A percentile compares a stretch with the other conserved stretches of the same genome.
These are phyloP conservation scores for Podabrus alpinus DNA, from an alignment of 2,888 invertebrate species.

Conservation along the genomic window DNA sequence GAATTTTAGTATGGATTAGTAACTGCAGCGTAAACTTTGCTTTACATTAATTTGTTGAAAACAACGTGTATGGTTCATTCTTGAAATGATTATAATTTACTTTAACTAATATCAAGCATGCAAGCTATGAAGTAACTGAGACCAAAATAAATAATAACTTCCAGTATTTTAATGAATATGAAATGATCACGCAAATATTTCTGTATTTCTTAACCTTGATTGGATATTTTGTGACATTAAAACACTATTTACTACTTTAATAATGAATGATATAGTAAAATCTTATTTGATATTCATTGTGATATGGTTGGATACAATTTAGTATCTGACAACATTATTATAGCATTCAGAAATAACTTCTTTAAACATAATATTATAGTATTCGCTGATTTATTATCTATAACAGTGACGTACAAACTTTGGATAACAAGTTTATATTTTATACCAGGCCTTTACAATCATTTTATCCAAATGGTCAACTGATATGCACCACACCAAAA, in stretches of 20 bases:
- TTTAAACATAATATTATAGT: neutral
- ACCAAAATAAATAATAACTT: slow-evolving; percentile 40
- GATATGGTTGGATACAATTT: neutral
- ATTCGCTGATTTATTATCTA: neutral
- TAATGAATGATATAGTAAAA: neutral
- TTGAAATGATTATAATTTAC: slow-evolving; percentile 13
- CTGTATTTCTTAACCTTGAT: slow-evolving; percentile 23
- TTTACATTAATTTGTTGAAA: slow-evolving; percentile 15
- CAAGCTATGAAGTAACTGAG: slow-evolving; percentile 26
- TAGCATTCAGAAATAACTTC: neutral
- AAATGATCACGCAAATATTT: slow-evolving; percentile 40
- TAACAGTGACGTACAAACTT: neutral
- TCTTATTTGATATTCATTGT: neutral
- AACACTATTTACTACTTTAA: neutral
- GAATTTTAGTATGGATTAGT: neutral
- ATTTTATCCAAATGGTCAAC: no score
- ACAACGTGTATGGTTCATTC: slow-evolving; percentile 20
- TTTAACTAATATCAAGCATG: slow-evolving; percentile 18
- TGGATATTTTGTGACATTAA: slow-evolving; percentile 5
- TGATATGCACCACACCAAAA: no score
- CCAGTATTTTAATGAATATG: slow-evolving; percentile 43
- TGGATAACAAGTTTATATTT: no score
- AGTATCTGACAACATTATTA: neutral
- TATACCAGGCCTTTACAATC: no score
- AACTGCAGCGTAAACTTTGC: slow-evolving; percentile 9